Conservation (phyloP, 2,888 invertebrate genomes). For the Geotrupes spiniger region DNA sequence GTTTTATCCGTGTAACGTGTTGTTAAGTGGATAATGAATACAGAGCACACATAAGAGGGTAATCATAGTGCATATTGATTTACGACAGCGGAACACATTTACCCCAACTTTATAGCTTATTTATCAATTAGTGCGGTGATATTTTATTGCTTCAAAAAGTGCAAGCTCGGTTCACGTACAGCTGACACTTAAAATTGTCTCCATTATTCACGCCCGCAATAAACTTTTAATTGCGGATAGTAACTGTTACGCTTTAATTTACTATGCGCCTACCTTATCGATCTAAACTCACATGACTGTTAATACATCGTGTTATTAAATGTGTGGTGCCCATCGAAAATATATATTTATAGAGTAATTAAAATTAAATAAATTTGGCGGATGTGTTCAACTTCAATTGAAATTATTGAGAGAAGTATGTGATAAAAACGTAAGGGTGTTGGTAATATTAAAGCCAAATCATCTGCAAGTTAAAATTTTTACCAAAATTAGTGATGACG, state of each 20-base stretch:
- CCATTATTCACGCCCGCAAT: slow-evolving; percentile 11
- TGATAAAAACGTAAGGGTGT: too few species aligned
- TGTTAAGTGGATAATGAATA: slow-evolving; percentile 15
- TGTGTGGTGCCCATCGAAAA: too few species aligned
- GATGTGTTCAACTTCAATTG: too few species aligned
- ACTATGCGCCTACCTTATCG: background rate
- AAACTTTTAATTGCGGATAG: slow-evolving; percentile 11
- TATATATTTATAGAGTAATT: too few species aligned
- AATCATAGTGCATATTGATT: slow-evolving; percentile 24
- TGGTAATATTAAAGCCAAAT: too few species aligned
- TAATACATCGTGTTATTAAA: too few species aligned
- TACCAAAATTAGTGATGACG: too few species aligned
- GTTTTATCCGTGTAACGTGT: slow-evolving; percentile 20
- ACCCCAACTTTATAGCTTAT: slow-evolving; percentile 18
- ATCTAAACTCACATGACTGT: too few species aligned
- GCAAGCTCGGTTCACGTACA: slow-evolving; percentile 5
- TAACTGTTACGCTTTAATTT: background rate
- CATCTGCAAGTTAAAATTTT: too few species aligned
- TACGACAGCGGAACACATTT: slow-evolving; percentile 17
- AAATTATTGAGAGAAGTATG: too few species aligned
- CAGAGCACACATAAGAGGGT: slow-evolving; percentile 14
- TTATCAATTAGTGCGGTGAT: slow-evolving; percentile 19
- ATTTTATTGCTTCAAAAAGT: slow-evolving; percentile 15
- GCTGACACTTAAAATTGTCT: slow-evolving; percentile 7
- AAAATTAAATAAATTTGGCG: too few species aligned